Base-by-base conservation (phyloP, 1,140 invertebrate species). In the Hylaeus anthracinus region DNA sequence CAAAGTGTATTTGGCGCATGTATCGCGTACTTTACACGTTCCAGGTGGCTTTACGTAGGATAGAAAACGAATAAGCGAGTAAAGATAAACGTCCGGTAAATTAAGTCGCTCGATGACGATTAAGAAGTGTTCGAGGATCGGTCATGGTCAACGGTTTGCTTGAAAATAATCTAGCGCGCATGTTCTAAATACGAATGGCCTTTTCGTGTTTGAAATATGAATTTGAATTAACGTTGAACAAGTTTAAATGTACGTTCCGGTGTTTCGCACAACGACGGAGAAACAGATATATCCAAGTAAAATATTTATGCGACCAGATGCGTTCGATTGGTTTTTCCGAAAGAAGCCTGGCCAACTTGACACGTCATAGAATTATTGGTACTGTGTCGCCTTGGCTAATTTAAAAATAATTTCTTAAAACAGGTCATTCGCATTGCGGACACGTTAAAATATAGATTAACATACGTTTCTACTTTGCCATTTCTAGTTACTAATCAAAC, bases 301-400 rank as follows among this genome's bases (percentile, higher is more conserved):
- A 26, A 26, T n/a, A 43, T 1, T 12, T 14, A 39, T 43, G 39
- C n/a, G 43, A 37, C 14, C 14, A 15, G 15, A 5, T 41, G n/a
- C 12, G 72, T 37, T 51, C 9, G 5, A 58, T 51, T 2, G 10
- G 3, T 0, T n/a, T 1, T 45, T 12, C 3, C 10, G 3, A 45
- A 51, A 2, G 2, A 43, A 43, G 15, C 45, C 43, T 9, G 5
- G 48, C 6, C 37, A n/a, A 69, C 45, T 60, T 80, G 79, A 69
- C 72, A 75, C 79, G 72, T 80, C 63, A 75, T 67, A 80, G 64
- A 51, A 80, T 74, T 75, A 48, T 45, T 79, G 77, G 77, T 55
- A 79, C 77, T 56, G 71, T 72, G 70, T 65, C 76, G 45, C 12
- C 51, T 73, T 67, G 37, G n/a, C 65, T 58, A 51, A 6, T 12